phyloP scores from a whole-genome alignment of 2,113 vertebrate genomes.

The Takifugu flavidus region DNA sequence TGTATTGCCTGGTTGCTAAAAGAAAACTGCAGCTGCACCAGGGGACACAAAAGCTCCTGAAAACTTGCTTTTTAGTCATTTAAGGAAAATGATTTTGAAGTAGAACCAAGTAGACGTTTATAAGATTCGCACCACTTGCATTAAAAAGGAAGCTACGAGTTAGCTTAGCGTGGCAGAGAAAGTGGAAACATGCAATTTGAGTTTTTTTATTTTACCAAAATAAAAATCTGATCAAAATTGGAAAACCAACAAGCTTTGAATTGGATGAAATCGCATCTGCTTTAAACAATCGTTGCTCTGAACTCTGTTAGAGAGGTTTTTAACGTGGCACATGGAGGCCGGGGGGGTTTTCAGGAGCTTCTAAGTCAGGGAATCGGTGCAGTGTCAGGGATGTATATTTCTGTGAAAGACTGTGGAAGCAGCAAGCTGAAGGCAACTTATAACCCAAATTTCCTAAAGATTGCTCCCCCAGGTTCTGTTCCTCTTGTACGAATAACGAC shows the following conservation, averaged over 20 bases:
- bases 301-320: too few relatives aligned
- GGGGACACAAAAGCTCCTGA: conserved; percentile 13
- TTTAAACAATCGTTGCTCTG: too few relatives aligned
- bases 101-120: too few relatives aligned
- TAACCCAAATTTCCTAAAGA: conserved; percentile 6
- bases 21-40: conserved; percentile 1
- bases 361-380: not conserved
- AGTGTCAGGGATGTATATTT: conserved; percentile 18
- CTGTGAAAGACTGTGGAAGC: conserved; percentile 2
- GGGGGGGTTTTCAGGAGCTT: not conserved
- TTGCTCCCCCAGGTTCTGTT: conserved; percentile 21
- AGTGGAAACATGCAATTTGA: not conserved
- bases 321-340: not conserved
- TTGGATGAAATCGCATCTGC: too few relatives aligned
- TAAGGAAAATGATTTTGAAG: not conserved
- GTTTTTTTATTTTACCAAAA: not conserved
- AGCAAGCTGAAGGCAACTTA: not conserved
- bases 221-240: not conserved
- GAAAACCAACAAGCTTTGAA: not conserved
- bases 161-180: too few relatives aligned
- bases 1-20: conserved; percentile 9
- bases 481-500: conserved; percentile 21
- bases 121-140: too few relatives aligned
- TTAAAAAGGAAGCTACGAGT: too few relatives aligned
- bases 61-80: not conserved